Percentiles rank a stretch among this genome's conserved stretches.
Conservation (phyloP, 1,140 invertebrate genomes). For the Drosophila watanabei region DNA sequence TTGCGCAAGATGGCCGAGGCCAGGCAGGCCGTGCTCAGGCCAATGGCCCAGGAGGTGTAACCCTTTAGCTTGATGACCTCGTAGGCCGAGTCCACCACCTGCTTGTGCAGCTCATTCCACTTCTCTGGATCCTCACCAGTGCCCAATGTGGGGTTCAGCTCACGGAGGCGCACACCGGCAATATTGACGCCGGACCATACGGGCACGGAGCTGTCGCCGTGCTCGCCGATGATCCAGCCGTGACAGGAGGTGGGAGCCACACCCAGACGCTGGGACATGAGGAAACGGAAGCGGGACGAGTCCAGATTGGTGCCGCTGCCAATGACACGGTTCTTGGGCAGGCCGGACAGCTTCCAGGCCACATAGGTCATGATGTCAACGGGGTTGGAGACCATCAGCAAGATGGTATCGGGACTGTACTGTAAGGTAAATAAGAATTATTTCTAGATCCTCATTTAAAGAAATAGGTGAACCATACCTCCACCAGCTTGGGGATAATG, state of each 20-base stretch:
- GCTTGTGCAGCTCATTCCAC: conserved; percentile 91
- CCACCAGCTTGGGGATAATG: conserved; percentile 93
- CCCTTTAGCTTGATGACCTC: conserved; percentile 96
- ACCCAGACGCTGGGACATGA: conserved; percentile 92
- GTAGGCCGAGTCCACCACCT: conserved; percentile 94
- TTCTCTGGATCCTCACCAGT: conserved; percentile 91
- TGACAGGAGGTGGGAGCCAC: conserved; percentile 94
- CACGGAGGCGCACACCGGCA: conserved; percentile 93
- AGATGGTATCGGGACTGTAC: conserved; percentile 93
- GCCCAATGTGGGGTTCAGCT: conserved; percentile 91
- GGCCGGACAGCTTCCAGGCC: conserved; percentile 96
- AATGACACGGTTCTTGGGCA: conserved; percentile 94
- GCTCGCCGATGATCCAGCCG: conserved; percentile 96
- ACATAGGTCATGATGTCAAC: conserved; percentile 96
- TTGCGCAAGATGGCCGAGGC: conserved; percentile 92
- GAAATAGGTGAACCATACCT: conserved; percentile 80
- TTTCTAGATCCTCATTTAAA: too few species aligned
- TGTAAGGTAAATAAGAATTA: not conserved
- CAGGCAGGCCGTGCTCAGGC: conserved; percentile 92
- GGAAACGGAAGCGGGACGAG: conserved; percentile 95
- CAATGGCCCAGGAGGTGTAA: conserved; percentile 96
- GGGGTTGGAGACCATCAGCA: conserved; percentile 96
- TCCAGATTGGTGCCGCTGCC: conserved; percentile 97
- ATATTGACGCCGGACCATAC: conserved; percentile 97
- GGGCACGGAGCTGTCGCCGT: conserved; percentile 94